Evolutionary conservation across 2,113 vertebrate species (phyloP).

Genomic region (Steatornis caripensis): DNA sequence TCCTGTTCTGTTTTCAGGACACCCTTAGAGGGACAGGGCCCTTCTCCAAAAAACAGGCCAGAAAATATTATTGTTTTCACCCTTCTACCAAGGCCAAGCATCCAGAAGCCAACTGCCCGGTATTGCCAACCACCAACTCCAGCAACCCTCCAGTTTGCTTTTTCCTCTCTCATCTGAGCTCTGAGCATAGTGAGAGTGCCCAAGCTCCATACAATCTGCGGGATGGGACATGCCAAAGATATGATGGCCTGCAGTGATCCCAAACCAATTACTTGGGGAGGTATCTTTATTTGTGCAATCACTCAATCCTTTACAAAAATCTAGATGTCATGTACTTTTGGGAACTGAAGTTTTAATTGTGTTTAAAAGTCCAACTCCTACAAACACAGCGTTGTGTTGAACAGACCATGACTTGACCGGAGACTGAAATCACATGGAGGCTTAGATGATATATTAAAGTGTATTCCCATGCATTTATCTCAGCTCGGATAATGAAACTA

Average conservation of each 20-base stretch:
- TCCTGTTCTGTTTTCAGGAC: background rate
- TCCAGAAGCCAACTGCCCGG: background rate
- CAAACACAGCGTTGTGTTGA: background rate
- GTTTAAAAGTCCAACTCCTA: background rate
- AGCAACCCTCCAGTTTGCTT: background rate
- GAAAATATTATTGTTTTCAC: background rate
- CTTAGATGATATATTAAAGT: conserved; percentile 24
- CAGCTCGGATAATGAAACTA: conserved; percentile 44
- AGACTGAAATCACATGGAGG: background rate
- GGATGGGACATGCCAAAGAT: background rate
- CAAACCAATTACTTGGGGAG: background rate
- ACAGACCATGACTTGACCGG: background rate
- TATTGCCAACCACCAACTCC: background rate
- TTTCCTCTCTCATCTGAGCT: background rate
- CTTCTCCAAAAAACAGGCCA: background rate
- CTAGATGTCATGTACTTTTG: background rate
- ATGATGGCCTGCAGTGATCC: background rate
- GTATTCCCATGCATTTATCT: conserved; percentile 29
- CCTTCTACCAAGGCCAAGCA: background rate
- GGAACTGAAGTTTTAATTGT: conserved; percentile 12
- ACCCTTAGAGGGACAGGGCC: background rate
- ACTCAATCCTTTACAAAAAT: background rate
- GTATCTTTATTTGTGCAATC: background rate
- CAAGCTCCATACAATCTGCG: background rate
- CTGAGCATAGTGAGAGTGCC: background rate